Base-by-base conservation (phyloP, 2,113 vertebrate species). In the Toxotes jaculatrix region DNA sequence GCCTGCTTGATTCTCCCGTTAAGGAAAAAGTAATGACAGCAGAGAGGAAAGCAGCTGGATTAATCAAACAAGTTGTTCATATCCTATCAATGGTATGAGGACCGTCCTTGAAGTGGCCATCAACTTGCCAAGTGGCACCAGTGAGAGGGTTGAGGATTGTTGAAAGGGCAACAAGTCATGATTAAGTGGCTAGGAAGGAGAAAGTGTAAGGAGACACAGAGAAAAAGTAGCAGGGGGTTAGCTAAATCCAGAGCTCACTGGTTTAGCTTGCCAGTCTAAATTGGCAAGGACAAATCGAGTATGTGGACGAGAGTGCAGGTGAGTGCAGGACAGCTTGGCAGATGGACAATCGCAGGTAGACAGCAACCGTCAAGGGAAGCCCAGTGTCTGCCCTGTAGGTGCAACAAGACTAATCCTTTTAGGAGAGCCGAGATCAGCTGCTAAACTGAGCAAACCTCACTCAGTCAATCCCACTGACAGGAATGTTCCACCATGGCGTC, bases 401-500 rank as follows among this genome's bases (percentile, higher is more conserved):
- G 38, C 63, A 74, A 59, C 72, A 42, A 27, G 71, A 67, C 34
- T 91, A 88, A 94, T 91, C 89, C 90, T 47, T 76, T 87, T 82
- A 87, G 49, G 5, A 79, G 43, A 79, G 83, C 43, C 0, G 27
- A 77, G 91, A 83, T 93, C 83, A 86, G 83, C 73, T 64, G 79
- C 89, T 92, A 86, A 89, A 84, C 83, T 85, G 32, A 87, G 91
- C 79, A 76, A 79, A 84, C 91, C 73, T 79, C 19, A 51, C 75
- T 75, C 70, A 80, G 78, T 74, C 79, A 82, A 87, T 92, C 85
- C 83, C 83, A 88, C 34, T 63, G 79, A 80, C 71, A 60, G 67
- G 61, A 84, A 77, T 27, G 72, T 79, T 75, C 74, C 23, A 56
- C 56, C 63, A 47, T 4, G 1, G 21, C 5, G 77, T 69, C 67